Conservation (phyloP, 2,113 vertebrate genomes). For the Ptychochromis oligacanthus region DNA sequence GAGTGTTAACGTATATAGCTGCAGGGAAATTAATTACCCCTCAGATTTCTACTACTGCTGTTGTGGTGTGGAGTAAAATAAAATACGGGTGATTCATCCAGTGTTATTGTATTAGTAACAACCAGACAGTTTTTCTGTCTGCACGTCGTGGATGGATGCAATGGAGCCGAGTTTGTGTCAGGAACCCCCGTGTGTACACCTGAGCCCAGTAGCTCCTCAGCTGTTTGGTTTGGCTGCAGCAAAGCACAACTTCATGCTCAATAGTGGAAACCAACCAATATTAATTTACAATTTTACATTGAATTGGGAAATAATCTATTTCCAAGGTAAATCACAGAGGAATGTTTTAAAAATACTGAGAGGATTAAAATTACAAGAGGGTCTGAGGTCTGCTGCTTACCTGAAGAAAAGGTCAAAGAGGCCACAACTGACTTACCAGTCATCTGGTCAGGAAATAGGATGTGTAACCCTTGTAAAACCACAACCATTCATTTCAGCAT, state of each 20-base stretch:
- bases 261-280: slow-evolving; percentile 47
- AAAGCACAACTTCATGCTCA: slow-evolving; percentile 39
- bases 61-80: slow-evolving; percentile 33
- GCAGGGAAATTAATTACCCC: slow-evolving; percentile 40
- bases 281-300: slow-evolving; percentile 46
- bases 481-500: background rate
- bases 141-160: slow-evolving; percentile 44
- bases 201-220: slow-evolving; percentile 53
- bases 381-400: slow-evolving; percentile 23
- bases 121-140: slow-evolving; percentile 55
- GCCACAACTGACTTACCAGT: background rate
- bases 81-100: slow-evolving; percentile 46
- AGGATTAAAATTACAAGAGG: slow-evolving; percentile 15
- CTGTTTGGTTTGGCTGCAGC: slow-evolving; percentile 68
- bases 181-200: slow-evolving; percentile 48
- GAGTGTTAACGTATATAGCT: slow-evolving; percentile 47
- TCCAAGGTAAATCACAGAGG: slow-evolving; percentile 40
- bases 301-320: slow-evolving; percentile 48
- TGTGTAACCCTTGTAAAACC: background rate
- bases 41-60: slow-evolving; percentile 22
- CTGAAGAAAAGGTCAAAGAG: slow-evolving; percentile 11
- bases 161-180: slow-evolving; percentile 13
- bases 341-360: slow-evolving; percentile 34
- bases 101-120: slow-evolving; percentile 65
- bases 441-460: background rate